Evolutionary conservation across 2,113 vertebrate species (phyloP).

Genomic region (Aphyosemion australe): DNA sequence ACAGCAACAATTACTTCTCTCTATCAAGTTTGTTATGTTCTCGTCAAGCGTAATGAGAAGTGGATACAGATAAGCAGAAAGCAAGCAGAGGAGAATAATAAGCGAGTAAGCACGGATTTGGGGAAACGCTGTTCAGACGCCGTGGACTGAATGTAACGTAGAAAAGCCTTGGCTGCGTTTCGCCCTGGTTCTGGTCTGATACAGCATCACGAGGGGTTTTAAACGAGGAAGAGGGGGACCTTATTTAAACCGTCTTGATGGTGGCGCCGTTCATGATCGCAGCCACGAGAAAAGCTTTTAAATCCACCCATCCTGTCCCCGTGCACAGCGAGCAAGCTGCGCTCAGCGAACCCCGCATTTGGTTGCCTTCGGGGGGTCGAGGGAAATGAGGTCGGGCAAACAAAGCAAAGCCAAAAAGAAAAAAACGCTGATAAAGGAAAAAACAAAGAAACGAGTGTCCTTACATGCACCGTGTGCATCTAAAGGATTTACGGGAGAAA

Average conservation of each 20-base stretch:
- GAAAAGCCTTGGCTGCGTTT: conserved; percentile 35
- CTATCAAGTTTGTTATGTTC: conserved; percentile 47
- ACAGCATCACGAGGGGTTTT: conserved; percentile 39
- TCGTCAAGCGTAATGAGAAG: conserved; percentile 50
- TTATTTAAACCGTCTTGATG: conserved; percentile 37
- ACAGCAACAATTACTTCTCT: conserved; percentile 44
- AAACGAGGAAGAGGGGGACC: conserved; percentile 36
- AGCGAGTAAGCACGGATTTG: conserved; percentile 39
- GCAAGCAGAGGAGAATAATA: conserved; percentile 41
- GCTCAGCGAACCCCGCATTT: conserved; percentile 40
- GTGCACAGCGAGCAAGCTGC: conserved; percentile 41
- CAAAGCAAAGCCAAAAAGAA: conserved; percentile 56
- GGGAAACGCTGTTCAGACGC: conserved; percentile 43
- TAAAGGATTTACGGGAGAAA: background rate
- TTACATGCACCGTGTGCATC: conserved; percentile 2
- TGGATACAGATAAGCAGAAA: conserved; percentile 42
- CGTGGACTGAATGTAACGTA: conserved; percentile 37
- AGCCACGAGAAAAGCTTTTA: conserved; percentile 28
- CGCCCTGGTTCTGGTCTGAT: conserved; percentile 39
- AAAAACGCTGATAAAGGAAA: conserved; percentile 30
- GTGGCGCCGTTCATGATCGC: conserved; percentile 41
- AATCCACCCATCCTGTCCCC: conserved; percentile 28
- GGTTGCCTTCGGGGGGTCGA: conserved; percentile 54
- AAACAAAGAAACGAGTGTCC: conserved; percentile 11
- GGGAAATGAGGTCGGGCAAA: conserved; percentile 70